Conservation (phyloP, 2,113 vertebrate genomes). For the Nibea albiflora region DNA sequence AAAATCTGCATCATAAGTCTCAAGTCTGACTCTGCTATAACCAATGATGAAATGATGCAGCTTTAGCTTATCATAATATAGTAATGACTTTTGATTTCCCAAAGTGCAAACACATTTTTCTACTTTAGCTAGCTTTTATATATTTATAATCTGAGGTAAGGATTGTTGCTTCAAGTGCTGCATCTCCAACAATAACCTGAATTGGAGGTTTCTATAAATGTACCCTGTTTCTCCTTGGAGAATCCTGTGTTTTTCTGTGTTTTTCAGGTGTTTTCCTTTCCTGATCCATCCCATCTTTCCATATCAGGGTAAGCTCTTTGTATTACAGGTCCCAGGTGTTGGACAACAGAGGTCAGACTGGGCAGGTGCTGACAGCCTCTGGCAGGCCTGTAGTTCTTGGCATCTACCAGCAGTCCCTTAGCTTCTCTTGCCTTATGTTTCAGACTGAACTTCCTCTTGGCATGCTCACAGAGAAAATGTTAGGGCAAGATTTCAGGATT, state of each 20-base stretch:
- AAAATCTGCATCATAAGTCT: background rate
- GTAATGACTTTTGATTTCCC: background rate
- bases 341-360: constrained; percentile 9
- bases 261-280: background rate
- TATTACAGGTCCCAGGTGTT: constrained; percentile 13
- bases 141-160: constrained; percentile 11
- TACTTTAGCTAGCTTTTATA: background rate
- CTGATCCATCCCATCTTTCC: background rate
- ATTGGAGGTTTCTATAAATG: background rate
- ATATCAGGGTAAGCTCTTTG: constrained; percentile 1
- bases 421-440: constrained; percentile 2
- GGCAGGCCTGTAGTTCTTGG: constrained; percentile 8
- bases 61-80: background rate
- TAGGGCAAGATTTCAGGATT: background rate
- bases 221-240: background rate
- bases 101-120: constrained; percentile 6
- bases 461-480: background rate
- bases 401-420: background rate
- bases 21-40: background rate
- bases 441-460: background rate
- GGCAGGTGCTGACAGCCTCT: constrained; percentile 6
- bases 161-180: background rate
- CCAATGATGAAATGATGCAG: background rate
- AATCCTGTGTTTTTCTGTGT: background rate
- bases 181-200: background rate